Base-by-base conservation (phyloP, 2,113 vertebrate species). In the Gobius niger region DNA sequence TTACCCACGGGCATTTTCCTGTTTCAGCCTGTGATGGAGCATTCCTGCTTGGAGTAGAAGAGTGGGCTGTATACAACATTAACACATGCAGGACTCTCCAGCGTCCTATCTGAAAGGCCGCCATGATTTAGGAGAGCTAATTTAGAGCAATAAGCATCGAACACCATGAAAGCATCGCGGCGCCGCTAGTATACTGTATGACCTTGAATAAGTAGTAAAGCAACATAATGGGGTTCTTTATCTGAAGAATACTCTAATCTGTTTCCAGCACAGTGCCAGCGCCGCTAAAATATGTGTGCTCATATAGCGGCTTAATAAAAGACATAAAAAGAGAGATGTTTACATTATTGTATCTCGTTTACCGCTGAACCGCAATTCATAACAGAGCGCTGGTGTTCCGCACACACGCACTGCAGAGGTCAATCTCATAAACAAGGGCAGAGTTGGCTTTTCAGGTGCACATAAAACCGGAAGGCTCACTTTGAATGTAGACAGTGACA, bases 71-170 rank as follows among this genome's bases (percentile, higher is more conserved):
- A 86, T 85, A 83, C 83, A 85, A 76, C 91, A 90, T 88, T 88
- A 90, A 89, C 85, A 88, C 85, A 87, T 67, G 88, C 85, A 90
- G 86, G 86, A 88, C 86, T 90, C 90, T 90, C 88, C 65, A 82
- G 90, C 82, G 86, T 90, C 79, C 86, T 71, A 86, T 86, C 81
- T 50, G 46, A 82, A 90, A 89, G 85, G 80, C 82, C 59, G 34
- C 82, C 63, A 68, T 92, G 91, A 92, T 91, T 93, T 92, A 93
- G 65, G 84, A 75, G 81, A 91, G 84, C 87, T 91, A 90, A 92
- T 92, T 92, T 96, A 94, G 93, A 93, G 93, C 94, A 91, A 90
- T 92, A 94, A 90, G 87, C 89, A 89, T 85, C 85, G 89, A 87
- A 80, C 80, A 84, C 79, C 72, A 78, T 85, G 85, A 88, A 91